These are phyloP conservation scores for Cantharis rufa DNA, from an alignment of 2,888 invertebrate genomes.

Conservation along the genomic window DNA sequence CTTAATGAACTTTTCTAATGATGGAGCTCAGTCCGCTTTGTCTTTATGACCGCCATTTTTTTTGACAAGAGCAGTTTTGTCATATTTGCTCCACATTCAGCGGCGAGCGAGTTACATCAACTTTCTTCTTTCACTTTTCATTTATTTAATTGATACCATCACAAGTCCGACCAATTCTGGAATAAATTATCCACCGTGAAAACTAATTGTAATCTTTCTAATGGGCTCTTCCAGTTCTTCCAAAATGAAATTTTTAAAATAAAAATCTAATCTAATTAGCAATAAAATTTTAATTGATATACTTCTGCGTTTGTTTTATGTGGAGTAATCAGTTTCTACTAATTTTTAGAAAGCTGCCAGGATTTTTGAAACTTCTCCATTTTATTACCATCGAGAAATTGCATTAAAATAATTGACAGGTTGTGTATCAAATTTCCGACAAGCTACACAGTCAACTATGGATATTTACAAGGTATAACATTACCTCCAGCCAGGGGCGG, in stretches of 20 bases:
- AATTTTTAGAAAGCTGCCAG: not conserved
- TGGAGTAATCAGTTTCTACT: not conserved
- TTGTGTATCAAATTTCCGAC: not conserved
- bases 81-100: not conserved
- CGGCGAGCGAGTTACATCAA: not conserved
- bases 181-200: not conserved
- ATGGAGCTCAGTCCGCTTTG: not conserved
- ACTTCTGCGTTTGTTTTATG: not conserved
- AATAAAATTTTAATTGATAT: not conserved
- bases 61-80: not conserved
- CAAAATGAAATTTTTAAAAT: not conserved
- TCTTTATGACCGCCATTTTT: not conserved
- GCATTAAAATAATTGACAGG: not conserved
- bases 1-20: conserved; percentile 17
- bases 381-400: not conserved
- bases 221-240: not conserved
- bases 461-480: not conserved
- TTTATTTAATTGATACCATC: not conserved
- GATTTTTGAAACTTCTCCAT: not conserved
- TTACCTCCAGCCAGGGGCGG: not conserved
- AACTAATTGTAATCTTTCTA: not conserved
- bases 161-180: not conserved
- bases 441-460: not conserved
- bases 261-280: not conserved
- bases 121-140: not conserved